Percentiles rank a stretch among this genome's conserved stretches.
Evolutionary conservation across 1,140 invertebrate genomes (phyloP).

Genomic region (Drosophila kepulauana): DNA sequence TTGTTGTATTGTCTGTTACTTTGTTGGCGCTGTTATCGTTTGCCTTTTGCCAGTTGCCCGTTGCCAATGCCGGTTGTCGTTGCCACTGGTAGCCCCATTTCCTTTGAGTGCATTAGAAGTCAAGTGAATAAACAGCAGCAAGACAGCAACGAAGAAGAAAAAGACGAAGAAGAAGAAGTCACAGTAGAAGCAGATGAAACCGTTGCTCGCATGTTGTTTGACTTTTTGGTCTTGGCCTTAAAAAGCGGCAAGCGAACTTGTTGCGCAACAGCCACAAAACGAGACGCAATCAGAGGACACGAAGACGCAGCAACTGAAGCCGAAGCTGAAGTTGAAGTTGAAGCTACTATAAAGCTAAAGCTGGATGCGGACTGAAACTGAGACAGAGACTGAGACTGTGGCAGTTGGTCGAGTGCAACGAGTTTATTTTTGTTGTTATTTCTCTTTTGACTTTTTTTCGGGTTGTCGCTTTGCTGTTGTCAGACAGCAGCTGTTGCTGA

Average conservation of each 20-base stretch:
- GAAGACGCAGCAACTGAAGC: slow-evolving; percentile 20
- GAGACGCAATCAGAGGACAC: slow-evolving; percentile 25
- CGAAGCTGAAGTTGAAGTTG: slow-evolving; percentile 13
- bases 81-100: slow-evolving; percentile 71
- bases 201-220: slow-evolving; percentile 46
- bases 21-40: slow-evolving; percentile 24
- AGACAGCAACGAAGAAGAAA: slow-evolving; percentile 27
- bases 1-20: slow-evolving; percentile 23
- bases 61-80: slow-evolving; percentile 38
- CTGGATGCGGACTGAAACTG: slow-evolving; percentile 9
- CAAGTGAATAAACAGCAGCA: slow-evolving; percentile 59
- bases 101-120: slow-evolving; percentile 72
- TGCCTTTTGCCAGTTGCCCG: slow-evolving; percentile 19
- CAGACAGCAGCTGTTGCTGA: slow-evolving; percentile 41
- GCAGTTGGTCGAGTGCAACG: slow-evolving; percentile 54
- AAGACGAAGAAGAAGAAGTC: slow-evolving; percentile 33
- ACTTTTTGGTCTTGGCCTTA: slow-evolving; percentile 66
- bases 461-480: slow-evolving; percentile 29
- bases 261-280: slow-evolving; percentile 61
- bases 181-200: slow-evolving; percentile 46
- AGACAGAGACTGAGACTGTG: slow-evolving; percentile 23
- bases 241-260: slow-evolving; percentile 58
- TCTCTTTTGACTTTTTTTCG: slow-evolving; percentile 14
- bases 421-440: slow-evolving; percentile 49
- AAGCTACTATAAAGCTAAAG: slow-evolving; percentile 1